Base-by-base conservation (phyloP, 2,888 invertebrate genomes). In the Eristalis tenax region DNA sequence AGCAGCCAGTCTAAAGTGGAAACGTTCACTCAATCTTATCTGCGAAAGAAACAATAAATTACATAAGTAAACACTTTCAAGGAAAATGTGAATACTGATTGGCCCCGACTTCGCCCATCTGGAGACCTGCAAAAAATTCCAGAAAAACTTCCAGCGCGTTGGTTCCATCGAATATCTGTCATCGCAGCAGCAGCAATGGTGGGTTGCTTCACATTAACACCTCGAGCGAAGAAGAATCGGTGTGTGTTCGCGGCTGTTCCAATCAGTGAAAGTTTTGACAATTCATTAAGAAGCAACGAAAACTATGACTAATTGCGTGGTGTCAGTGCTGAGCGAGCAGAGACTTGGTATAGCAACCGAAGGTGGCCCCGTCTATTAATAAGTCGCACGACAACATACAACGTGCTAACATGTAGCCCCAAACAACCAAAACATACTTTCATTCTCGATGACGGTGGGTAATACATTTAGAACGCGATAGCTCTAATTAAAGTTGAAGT, bases 241-340 rank as follows among this genome's bases (percentile, higher is more conserved):
- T n/a, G 50, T 18, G 35, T 50, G 38, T 68, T 61, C 22, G n/a
- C 38, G 56, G n/a, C 38, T 38, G 38, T 38, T 18, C 61, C 59
- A 71, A 83, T 77, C 71, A 83, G 70, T 77, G 82, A 83, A 83
- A 83, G 82, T 76, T 70, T 70, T 70, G 57, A 56, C 61, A 68
- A 78, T 59, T 77, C 77, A 75, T 75, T 75, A 75, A 59, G 75
- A 57, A 15, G 26, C 23, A n/a, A 69, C 32, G 35, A 57, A 35
- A 57, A 56, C 26, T 22, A 56, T 69, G 57, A 56, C 69, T 69
- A 57, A 59, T 50, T 50, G 50, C 1, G 26, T 1, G 26, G 59
- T 59, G 59, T 8, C 56, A 13, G 38, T 38, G 38, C 38, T 0
- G 38, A n/a, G 15, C 15, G 56, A 56, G 4, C n/a, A 22, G 56